These are phyloP conservation scores for Megalops cyprinoides DNA, from an alignment of 2,797 vertebrate genomes.

Conservation along the genomic window DNA sequence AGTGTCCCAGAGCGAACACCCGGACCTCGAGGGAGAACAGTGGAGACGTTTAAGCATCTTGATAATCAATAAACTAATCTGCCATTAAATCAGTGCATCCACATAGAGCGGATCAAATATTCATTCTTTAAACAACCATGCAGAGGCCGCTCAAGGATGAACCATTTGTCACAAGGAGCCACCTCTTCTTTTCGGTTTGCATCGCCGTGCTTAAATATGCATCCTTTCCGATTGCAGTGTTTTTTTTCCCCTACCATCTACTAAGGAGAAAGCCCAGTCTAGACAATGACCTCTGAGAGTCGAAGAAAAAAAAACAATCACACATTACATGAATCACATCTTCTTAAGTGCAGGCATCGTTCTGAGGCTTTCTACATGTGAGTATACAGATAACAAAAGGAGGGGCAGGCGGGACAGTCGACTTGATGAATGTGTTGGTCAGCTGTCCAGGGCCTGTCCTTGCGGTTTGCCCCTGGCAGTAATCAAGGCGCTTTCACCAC, in stretches of 20 bases:
- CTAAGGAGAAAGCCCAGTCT: not conserved
- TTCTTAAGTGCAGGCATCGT: conserved; percentile 15
- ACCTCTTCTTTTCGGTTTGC: not conserved
- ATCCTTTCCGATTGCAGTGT: not conserved
- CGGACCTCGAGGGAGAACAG: conserved; percentile 31
- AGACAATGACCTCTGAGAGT: not conserved
- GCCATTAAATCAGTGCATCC: conserved; percentile 39
- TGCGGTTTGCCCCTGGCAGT: conserved; percentile 52
- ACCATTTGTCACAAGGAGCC: not conserved
- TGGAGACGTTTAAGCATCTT: conserved; percentile 35
- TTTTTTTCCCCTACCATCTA: not conserved
- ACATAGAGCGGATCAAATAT: conserved; percentile 59
- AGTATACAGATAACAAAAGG: conserved; percentile 34
- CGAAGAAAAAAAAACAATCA: too few species aligned
- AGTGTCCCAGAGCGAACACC: not conserved
- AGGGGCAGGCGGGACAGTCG: conserved; percentile 5
- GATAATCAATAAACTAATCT: conserved; percentile 53
- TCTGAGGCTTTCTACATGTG: conserved; percentile 39
- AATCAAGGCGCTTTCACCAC: conserved; percentile 57
- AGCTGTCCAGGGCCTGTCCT: conserved; percentile 47
- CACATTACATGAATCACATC: conserved; percentile 21
- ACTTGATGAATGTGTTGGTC: conserved; percentile 46
- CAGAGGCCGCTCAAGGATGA: conserved; percentile 7
- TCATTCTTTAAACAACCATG: conserved; percentile 40
- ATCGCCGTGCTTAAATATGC: not conserved